These are phyloP conservation scores for Drosophila percnosoma DNA, from an alignment of 2,888 invertebrate species.

Conservation along the genomic window DNA sequence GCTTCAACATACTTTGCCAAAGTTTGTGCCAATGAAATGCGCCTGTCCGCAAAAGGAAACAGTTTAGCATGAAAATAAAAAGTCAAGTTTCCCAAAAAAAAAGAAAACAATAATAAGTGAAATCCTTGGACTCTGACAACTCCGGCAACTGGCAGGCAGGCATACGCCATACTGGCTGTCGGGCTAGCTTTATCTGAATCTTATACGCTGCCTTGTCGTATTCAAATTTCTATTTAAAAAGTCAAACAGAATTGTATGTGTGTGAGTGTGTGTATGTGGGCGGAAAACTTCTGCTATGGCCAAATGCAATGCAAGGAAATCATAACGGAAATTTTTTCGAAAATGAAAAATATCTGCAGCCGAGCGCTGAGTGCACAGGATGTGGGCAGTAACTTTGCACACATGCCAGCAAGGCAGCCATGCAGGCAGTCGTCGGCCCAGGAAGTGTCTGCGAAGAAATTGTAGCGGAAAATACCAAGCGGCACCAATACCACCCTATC, in stretches of 20 bases:
- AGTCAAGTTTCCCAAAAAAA: constrained; percentile 46
- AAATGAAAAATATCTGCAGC: constrained; percentile 69
- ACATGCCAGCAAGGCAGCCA: constrained; percentile 62
- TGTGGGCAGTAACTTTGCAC: constrained; percentile 71
- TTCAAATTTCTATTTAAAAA: constrained; percentile 72
- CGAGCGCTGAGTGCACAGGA: constrained; percentile 58
- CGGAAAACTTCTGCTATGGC: constrained; percentile 45
- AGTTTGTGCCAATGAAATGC: constrained; percentile 68
- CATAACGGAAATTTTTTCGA: constrained; percentile 78
- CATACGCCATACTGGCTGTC: constrained; percentile 17
- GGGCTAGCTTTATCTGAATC: constrained; percentile 71
- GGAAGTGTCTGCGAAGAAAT: constrained; percentile 67
- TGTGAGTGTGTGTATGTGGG: constrained; percentile 27
- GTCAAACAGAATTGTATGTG: constrained; percentile 33
- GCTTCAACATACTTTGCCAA: constrained; percentile 60
- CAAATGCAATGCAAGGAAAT: constrained; percentile 70
- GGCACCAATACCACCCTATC: not conserved
- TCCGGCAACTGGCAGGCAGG: constrained; percentile 39
- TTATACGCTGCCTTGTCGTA: constrained; percentile 69
- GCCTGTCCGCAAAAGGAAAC: constrained; percentile 64
- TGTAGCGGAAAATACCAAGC: constrained; percentile 51
- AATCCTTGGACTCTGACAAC: constrained; percentile 48
- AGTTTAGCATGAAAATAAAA: constrained; percentile 69
- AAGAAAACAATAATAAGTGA: constrained; percentile 40
- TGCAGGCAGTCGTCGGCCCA: constrained; percentile 45